Evolutionary conservation across 2,888 invertebrate species (phyloP), one percentile per base, ranked within the genome.

Genomic region (Drosophila robusta): DNA sequence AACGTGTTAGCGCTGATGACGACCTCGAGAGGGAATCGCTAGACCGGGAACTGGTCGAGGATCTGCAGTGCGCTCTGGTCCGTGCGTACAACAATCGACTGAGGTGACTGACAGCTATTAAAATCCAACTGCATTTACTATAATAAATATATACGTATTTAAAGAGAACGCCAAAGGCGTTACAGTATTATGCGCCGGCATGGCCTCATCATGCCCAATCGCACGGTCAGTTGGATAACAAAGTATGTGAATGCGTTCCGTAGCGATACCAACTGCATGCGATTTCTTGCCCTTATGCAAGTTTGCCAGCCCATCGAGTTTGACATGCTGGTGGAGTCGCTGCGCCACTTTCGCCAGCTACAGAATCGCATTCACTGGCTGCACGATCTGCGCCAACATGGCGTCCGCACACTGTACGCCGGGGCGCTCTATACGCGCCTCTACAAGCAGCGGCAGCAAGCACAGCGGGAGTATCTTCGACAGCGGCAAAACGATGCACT

Each of bases 31-130:
- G 5, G 16, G 36, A 46, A 1, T 6, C 6, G 3, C 11, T n/a
- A 3, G 86, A 82, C 6, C 5, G 88, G 92, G 77, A 93, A n/a
- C n/a, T 89, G 3, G 16, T 41, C 0, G 93, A 94, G 78, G 93
- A 95, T 36, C 90, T 98, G 55, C 96, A 97, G 90, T 93, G 94
- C 62, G 94, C 95, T 14, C 92, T 97, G 9, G 93, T 96, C 1
- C 94, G 94, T 63, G 95, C 95, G n/a, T 96, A 98, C 84, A 96
- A 96, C 87, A 94, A 95, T 73, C 94, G 97, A 64, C 91, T 98
- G 38, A 94, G 79, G 92, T 92, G 78, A 11, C 16, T 39, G 2
- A 29, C 34, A 34, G 12, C 12, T 34, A 12, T 0, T 12, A 4
- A 34, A 34, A 4, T 11, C 3, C 4, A 1, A 16, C 8, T 36